Evolutionary conservation across 30 jellyfish, hydroid and myxozoan species (phyloP), one percentile per base, ranked within the genome.

Genomic region (Sanderia malayensis): DNA sequence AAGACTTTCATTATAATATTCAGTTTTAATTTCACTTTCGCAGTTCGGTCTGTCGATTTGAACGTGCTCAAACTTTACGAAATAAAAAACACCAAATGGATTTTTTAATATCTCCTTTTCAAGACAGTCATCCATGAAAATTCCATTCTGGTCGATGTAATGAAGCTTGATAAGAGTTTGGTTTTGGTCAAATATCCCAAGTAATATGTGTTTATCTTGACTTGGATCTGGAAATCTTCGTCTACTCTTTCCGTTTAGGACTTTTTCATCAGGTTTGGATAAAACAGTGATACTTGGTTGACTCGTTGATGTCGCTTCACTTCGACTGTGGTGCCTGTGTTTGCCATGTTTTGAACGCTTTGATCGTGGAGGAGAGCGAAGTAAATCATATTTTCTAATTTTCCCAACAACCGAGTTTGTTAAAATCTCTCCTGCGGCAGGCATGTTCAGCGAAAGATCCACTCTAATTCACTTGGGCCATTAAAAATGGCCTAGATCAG

Each of bases 171-270:
- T 34, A 23, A 80, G 47, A n/a, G 81, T 80, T 60, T 80, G 70
- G 21, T 80, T 76, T 0, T 45, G 27, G 63, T 86, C 96, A 44
- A 77, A 79, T 0, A 85, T 32, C 15, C 94, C 96, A 58, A 86
- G 52, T 67, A 86, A 79, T 31, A 86, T 60, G 32, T 87, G 79
- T 73, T 89, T 78, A 49, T 86, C 96, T 27, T 84, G 83, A 29
- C 84, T 55, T 4, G 96, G 94, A 45, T 86, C 96, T 29, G 96
- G 96, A 73, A 86, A 86, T 29, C 96, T 49, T 29, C 46, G 62
- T 33, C 96, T 61, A 61, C 65, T 78, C 28, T 84, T 86, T 15
- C 96, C 96, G 44, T 86, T 86, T 22, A 86, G 22, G 2, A 78
- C 91, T 19, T 26, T 72, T 13, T 49, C 82, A 11, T 64, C 91